A percentile compares a stretch with the other conserved stretches of the same genome.
phyloP scores from a whole-genome alignment of 2,888 invertebrate genomes.

The Meiosimyza decipiens region DNA sequence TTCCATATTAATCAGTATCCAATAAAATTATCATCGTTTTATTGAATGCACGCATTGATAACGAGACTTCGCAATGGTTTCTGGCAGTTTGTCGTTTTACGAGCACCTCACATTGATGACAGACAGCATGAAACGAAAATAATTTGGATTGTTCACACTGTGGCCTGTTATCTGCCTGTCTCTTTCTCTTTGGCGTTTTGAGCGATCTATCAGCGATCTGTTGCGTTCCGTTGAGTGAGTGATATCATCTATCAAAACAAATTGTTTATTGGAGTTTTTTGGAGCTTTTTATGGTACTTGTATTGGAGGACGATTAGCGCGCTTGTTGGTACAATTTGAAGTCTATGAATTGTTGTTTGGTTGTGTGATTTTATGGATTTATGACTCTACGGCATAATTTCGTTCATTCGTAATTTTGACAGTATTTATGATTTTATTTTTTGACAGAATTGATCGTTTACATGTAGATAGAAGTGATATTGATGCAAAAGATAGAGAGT shows the following conservation, averaged over 20 bases:
- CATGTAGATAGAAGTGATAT: constrained; percentile 37
- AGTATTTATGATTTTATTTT: constrained; percentile 52
- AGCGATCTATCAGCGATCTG: constrained; percentile 14
- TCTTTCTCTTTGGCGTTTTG: constrained; percentile 4
- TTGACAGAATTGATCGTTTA: constrained; percentile 39
- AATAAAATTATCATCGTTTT: constrained; percentile 18
- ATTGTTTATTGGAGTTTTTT: constrained; percentile 42
- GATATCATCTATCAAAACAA: constrained; percentile 48
- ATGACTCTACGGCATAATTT: constrained; percentile 50
- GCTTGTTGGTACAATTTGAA: constrained; percentile 37
- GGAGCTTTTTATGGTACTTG: constrained; percentile 29
- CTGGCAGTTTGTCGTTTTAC: too few relatives aligned
- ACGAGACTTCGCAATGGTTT: too few relatives aligned
- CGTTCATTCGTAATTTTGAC: constrained; percentile 52
- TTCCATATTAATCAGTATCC: constrained; percentile 21
- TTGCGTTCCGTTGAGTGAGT: constrained; percentile 17
- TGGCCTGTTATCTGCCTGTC: constrained; percentile 16
- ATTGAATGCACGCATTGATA: constrained; percentile 6
- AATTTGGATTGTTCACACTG: constrained; percentile 1
- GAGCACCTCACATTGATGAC: background rate
- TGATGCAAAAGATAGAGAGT: constrained; percentile 38
- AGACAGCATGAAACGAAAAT: background rate
- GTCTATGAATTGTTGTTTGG: constrained; percentile 2
- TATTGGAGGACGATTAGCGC: constrained; percentile 25
- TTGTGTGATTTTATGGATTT: constrained; percentile 54